Conservation (phyloP, 2,888 invertebrate species). For the Molanna angustata region DNA sequence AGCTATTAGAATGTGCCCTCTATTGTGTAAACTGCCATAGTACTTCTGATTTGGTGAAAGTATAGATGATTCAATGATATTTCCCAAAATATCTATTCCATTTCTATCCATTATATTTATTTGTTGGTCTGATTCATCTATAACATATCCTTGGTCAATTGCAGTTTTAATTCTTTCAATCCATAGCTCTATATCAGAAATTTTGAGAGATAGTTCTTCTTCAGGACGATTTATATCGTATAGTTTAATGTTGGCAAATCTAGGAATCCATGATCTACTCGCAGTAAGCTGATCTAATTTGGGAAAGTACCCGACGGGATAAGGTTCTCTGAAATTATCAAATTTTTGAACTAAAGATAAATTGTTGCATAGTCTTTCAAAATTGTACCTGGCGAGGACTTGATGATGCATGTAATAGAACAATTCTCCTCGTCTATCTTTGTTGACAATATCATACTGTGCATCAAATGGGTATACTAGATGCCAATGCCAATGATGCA, state of each 20-base stretch:
- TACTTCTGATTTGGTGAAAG: conserved; percentile 65
- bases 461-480: conserved; percentile 77
- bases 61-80: conserved; percentile 73
- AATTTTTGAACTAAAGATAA: conserved; percentile 63
- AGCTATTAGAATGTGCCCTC: conserved; percentile 75
- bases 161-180: conserved; percentile 69
- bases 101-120: conserved; percentile 60
- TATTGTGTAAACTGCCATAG: conserved; percentile 81
- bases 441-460: conserved; percentile 56
- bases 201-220: conserved; percentile 43
- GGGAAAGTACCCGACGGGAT: conserved; percentile 78
- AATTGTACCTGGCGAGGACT: conserved; percentile 65
- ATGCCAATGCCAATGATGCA: conserved; percentile 80
- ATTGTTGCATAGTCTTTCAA: conserved; percentile 71
- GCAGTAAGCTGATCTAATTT: conserved; percentile 71
- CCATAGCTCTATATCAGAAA: conserved; percentile 69
- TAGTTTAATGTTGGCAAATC: conserved; percentile 59
- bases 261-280: conserved; percentile 71
- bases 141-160: conserved; percentile 62
- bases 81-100: conserved; percentile 77
- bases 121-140: conserved; percentile 56
- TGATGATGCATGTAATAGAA: conserved; percentile 81
- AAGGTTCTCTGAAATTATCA: conserved; percentile 62
- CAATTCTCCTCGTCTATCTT: conserved; percentile 74
- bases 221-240: conserved; percentile 65